phyloP scores from a whole-genome alignment of 2,113 vertebrate genomes.

The Scortum barcoo region DNA sequence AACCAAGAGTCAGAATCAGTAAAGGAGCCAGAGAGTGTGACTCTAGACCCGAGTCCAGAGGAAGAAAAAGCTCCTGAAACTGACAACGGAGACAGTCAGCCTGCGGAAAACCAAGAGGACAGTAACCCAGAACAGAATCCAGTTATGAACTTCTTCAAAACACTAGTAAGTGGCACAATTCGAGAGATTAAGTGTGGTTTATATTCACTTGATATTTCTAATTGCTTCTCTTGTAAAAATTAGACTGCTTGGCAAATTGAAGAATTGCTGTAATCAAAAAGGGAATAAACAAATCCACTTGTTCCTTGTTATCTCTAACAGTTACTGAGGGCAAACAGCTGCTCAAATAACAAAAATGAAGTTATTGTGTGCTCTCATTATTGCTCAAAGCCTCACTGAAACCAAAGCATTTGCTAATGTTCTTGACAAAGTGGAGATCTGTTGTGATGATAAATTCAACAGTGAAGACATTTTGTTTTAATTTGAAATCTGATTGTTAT shows the following conservation, averaged over 20 bases:
- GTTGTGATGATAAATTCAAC: not conserved
- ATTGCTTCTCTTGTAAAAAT: constrained; percentile 4
- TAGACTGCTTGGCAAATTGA: not conserved
- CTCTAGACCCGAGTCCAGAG: constrained; percentile 43
- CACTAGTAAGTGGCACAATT: constrained; percentile 87
- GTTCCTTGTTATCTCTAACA: not conserved
- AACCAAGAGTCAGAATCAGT: constrained; percentile 64
- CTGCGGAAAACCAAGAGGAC: constrained; percentile 68
- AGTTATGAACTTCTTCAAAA: constrained; percentile 99
- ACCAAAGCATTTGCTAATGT: not conserved
- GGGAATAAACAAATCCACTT: constrained; percentile 2
- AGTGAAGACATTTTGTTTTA: constrained; percentile 23
- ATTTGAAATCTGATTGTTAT: constrained; percentile 28
- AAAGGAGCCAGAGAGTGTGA: constrained; percentile 56
- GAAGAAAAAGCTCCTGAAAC: constrained; percentile 43
- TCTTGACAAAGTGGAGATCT: not conserved
- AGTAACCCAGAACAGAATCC: constrained; percentile 80
- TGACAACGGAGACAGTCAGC: constrained; percentile 47
- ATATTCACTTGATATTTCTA: not conserved
- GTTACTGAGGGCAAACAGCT: constrained; percentile 19
- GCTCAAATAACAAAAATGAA: rapidly evolving
- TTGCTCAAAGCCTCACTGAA: not conserved
- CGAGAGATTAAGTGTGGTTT: not conserved
- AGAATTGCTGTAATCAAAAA: not conserved
- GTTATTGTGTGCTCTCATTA: not conserved